Base-by-base conservation (phyloP, 1,140 invertebrate genomes). In the Planococcus citri region DNA sequence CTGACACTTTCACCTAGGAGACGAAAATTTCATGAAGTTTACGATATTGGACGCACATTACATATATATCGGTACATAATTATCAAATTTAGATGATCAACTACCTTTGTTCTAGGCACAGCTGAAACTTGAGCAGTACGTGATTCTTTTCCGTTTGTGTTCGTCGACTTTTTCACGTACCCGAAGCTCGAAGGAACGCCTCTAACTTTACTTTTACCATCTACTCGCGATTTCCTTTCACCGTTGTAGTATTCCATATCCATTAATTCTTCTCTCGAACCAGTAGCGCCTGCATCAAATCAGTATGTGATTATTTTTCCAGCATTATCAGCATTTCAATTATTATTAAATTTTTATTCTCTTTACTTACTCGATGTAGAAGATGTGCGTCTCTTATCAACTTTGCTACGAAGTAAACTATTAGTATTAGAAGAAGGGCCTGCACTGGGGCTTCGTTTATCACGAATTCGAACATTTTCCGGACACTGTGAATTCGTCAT, bases 41-140 rank as follows among this genome's bases (percentile, higher is more conserved):
- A 9, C 9, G 9, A 41, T 41, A 41, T 9, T 41, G 37, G 9
- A 10, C 37, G n/a, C 21, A n/a, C 17, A 58, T n/a, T 58, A 41
- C 37, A 41, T 22, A 4, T 58, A 8, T 20, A 20, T 58, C 51
- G 51, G 37, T 10, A 41, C n/a, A 41, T 10, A 22, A 58, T 58
- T 22, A n/a, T 10, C 9, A 10, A 58, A 58, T 33, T 33, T 12
- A 12, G 4, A 3, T 33, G 3, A 67, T 37, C 10, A 22, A 41
- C 27, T 74, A 86, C 84, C 78, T 88, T 88, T 0, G 89, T 89
- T 74, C 89, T 81, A 8, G 90, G 89, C 21, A 92, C 89, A 0
- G 88, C 88, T 51, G 89, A 89, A 8, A 91, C 88, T 81, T 92
- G 88, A 68, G 89, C 89, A 1, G 89, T 90, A 75, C 89, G 79